Percentiles rank a stretch among this genome's conserved stretches.
Evolutionary conservation across 1,140 invertebrate genomes (phyloP).

Genomic region (Tetraneura akinire): DNA sequence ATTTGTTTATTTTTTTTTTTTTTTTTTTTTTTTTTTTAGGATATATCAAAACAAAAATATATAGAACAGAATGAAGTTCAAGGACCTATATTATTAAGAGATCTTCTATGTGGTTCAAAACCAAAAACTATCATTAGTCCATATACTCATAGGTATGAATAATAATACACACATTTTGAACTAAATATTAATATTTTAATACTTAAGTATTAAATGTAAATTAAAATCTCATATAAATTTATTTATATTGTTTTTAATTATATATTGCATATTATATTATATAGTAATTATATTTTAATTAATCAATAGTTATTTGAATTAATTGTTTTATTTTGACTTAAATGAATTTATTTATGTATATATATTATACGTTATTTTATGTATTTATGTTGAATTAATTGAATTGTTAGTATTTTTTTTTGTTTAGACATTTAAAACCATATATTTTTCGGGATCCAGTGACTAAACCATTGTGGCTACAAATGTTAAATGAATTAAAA

Average conservation of each 20-base stretch:
- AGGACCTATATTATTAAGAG: slow-evolving; percentile 26
- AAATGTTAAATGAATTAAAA: slow-evolving; percentile 71
- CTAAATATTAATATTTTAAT: background rate
- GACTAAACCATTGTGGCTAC: slow-evolving; percentile 69
- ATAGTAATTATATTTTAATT: no score
- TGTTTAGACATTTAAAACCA: slow-evolving; percentile 71
- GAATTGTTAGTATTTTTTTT: background rate
- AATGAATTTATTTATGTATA: no score
- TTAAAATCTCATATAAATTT: background rate
- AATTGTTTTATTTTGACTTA: no score
- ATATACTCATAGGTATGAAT: slow-evolving; percentile 39
- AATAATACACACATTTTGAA: background rate
- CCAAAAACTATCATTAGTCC: slow-evolving; percentile 47
- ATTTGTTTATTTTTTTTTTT: background rate
- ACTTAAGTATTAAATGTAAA: background rate
- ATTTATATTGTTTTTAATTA: background rate
- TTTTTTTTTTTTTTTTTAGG: background rate
- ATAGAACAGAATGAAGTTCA: slow-evolving; percentile 35
- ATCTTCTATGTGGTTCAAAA: slow-evolving; percentile 43
- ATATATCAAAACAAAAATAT: background rate
- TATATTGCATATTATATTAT: no score
- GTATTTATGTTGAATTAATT: no score
- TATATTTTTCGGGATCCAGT: slow-evolving; percentile 73
- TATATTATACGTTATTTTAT: no score
- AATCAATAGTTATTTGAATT: no score